Evolutionary conservation across 1,140 invertebrate genomes (phyloP).

Genomic region (Trichonephila clavipes): DNA sequence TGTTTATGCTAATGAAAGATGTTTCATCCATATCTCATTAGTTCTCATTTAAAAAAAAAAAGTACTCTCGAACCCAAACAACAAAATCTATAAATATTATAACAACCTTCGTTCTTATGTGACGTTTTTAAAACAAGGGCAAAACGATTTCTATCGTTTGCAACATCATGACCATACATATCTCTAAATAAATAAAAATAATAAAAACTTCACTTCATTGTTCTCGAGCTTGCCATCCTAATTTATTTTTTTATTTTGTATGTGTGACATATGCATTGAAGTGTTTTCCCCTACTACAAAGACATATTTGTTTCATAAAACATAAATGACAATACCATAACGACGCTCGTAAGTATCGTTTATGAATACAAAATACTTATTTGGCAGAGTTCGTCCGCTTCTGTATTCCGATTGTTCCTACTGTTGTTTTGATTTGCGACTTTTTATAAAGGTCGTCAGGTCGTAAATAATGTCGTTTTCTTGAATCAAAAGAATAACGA

Average conservation of each 20-base stretch:
- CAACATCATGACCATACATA: neutral
- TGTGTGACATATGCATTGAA: constrained; percentile 64
- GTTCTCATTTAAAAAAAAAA: neutral
- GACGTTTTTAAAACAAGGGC: constrained; percentile 54
- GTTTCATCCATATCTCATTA: neutral
- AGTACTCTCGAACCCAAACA: neutral
- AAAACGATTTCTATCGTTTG: constrained; percentile 51
- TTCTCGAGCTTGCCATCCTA: constrained; percentile 53
- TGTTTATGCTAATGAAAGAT: neutral
- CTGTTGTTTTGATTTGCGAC: constrained; percentile 62
- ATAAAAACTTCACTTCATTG: constrained; percentile 48
- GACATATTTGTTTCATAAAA: constrained; percentile 75
- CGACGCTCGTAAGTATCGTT: constrained; percentile 68
- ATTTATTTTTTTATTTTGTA: constrained; percentile 69
- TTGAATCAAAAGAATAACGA: neutral
- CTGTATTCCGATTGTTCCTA: constrained; percentile 62
- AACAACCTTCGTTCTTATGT: neutral
- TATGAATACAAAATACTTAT: constrained; percentile 76
- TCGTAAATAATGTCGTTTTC: constrained; percentile 36
- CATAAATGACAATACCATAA: constrained; percentile 72
- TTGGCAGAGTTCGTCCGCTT: constrained; percentile 41
- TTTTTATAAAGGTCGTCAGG: constrained; percentile 58
- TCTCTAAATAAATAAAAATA: neutral
- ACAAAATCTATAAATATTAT: constrained; percentile 14
- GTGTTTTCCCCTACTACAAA: constrained; percentile 47